Evolutionary conservation across 2,797 vertebrate genomes (phyloP).

Genomic region (Acanthis flammea): DNA sequence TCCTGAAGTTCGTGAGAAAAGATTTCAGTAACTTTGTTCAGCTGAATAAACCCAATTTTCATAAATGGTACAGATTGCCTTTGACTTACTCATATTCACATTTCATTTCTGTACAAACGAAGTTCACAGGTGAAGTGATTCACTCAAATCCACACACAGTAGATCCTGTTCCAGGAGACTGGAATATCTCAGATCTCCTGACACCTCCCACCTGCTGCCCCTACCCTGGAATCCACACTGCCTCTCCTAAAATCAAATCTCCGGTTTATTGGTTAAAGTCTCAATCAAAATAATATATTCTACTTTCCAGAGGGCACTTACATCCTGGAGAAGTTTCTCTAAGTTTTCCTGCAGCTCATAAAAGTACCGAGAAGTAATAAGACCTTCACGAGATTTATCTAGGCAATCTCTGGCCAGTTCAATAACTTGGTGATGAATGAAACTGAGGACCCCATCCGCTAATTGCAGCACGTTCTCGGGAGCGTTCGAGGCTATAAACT

Average conservation of each 20-base stretch:
- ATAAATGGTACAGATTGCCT: neutral
- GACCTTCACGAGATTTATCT: slow-evolving; percentile 90
- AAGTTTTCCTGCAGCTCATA: slow-evolving; percentile 96
- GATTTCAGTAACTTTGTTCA: slow-evolving; percentile 10
- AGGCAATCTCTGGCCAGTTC: slow-evolving; percentile 95
- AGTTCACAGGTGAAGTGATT: neutral
- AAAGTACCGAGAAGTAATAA: slow-evolving; percentile 96
- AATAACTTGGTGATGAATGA: slow-evolving; percentile 96
- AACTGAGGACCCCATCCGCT: slow-evolving; percentile 93
- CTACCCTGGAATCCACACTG: neutral
- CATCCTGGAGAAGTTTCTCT: slow-evolving; percentile 94
- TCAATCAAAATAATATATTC: neutral
- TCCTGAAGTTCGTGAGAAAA: slow-evolving; percentile 17
- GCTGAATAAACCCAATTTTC: neutral
- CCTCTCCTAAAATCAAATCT: slow-evolving; percentile 13
- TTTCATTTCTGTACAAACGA: neutral
- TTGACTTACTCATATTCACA: neutral
- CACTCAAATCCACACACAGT: accelerated
- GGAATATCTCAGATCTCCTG: neutral
- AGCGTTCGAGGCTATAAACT: slow-evolving; percentile 86
- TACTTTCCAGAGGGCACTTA: slow-evolving; percentile 73
- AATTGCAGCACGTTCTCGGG: slow-evolving; percentile 88
- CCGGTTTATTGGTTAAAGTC: neutral
- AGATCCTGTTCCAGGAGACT: neutral
- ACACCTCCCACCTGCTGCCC: neutral